phyloP scores from a whole-genome alignment of 2,888 invertebrate species.

The Patella caerulea region DNA sequence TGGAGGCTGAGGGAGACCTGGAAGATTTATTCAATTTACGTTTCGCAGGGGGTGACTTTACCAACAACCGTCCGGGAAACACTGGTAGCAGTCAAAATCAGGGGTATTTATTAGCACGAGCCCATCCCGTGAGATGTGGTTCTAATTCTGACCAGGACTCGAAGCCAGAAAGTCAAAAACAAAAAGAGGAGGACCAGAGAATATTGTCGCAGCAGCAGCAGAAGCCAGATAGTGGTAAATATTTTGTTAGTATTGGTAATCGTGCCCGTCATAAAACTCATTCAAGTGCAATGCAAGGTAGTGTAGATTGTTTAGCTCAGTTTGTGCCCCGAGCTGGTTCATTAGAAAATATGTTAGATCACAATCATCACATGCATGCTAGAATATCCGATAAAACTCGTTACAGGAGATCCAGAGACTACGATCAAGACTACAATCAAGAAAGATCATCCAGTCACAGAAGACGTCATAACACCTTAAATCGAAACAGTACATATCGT shows the following conservation, averaged over 20 bases:
- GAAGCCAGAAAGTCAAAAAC: neutral
- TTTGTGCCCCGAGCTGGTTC: slow-evolving; percentile 47
- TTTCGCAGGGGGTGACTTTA: neutral
- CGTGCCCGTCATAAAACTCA: slow-evolving; percentile 33
- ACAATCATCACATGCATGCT: slow-evolving; percentile 22
- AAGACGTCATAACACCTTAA: slow-evolving; percentile 31
- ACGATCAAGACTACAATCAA: slow-evolving; percentile 9
- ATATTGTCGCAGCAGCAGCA: slow-evolving; percentile 17
- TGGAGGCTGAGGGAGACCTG: slow-evolving; percentile 60
- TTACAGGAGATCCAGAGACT: slow-evolving; percentile 14
- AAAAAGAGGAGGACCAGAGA: neutral
- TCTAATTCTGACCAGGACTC: neutral
- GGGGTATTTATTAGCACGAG: neutral
- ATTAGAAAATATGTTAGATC: slow-evolving; percentile 53
- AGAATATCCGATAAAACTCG: slow-evolving; percentile 8
- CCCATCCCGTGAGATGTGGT: slow-evolving; percentile 1
- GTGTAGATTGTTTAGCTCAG: slow-evolving; percentile 41
- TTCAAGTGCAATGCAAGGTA: slow-evolving; percentile 39
- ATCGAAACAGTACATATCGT: slow-evolving; percentile 51
- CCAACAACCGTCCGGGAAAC: neutral
- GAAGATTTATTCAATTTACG: slow-evolving; percentile 55
- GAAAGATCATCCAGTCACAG: slow-evolving; percentile 3
- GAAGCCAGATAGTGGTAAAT: slow-evolving; percentile 48
- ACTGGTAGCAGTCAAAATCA: neutral
- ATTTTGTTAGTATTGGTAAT: slow-evolving; percentile 53